phyloP scores from a whole-genome alignment of 2,113 vertebrate species.

The Platanista minor region DNA sequence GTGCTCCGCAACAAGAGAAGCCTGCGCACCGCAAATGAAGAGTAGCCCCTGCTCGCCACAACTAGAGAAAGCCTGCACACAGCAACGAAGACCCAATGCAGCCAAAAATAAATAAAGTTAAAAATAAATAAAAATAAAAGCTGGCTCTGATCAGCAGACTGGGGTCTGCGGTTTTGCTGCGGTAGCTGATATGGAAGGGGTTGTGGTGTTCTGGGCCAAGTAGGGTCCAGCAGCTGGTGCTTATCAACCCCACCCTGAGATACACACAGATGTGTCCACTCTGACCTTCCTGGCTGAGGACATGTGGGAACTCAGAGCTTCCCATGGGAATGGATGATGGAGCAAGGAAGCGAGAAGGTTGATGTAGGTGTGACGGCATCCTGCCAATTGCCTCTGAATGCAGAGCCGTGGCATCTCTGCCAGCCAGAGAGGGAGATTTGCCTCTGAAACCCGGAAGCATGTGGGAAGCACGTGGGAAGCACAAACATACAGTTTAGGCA shows the following conservation, averaged over 20 bases:
- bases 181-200: not conserved
- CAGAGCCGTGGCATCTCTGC: not conserved
- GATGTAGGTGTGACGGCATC: constrained; percentile 27
- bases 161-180: not conserved
- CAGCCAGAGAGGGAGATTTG: not conserved
- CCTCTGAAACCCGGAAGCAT: not conserved
- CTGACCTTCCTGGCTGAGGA: constrained; percentile 63
- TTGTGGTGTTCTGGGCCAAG: not conserved
- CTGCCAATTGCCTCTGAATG: not conserved
- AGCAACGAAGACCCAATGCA: too few species aligned
- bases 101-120: too few species aligned
- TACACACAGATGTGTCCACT: constrained; percentile 16
- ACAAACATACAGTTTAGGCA: not conserved
- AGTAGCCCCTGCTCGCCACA: too few species aligned
- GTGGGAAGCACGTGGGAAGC: not conserved
- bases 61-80: too few species aligned
- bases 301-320: constrained; percentile 55
- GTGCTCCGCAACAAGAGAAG: too few species aligned
- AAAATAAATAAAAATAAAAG: not conserved
- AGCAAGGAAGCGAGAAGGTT: not conserved
- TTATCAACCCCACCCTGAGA: constrained; percentile 41
- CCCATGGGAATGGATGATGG: constrained; percentile 57
- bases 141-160: not conserved
- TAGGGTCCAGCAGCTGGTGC: constrained; percentile 57
- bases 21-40: too few species aligned